Evolutionary conservation across 2,113 vertebrate species (phyloP).

Genomic region (Aix galericulata): DNA sequence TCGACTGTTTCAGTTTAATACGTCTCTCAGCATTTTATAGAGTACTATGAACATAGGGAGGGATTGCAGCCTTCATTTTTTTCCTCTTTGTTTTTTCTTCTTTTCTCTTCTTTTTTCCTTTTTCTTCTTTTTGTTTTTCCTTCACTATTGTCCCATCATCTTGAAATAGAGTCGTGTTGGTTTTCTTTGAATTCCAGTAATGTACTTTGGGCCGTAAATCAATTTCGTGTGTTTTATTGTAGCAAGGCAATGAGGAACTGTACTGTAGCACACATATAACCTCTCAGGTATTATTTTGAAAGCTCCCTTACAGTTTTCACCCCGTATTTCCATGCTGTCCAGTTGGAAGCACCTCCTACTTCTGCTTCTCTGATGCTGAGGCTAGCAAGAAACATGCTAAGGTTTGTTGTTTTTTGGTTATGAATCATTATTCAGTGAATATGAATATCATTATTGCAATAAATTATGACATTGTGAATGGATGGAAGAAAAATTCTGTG

Average conservation of each 20-base stretch:
- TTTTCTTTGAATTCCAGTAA: neutral
- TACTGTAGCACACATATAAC: neutral
- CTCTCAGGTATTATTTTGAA: constrained; percentile 30
- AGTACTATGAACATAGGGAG: neutral
- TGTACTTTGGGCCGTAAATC: neutral
- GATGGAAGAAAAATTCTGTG: neutral
- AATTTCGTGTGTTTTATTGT: neutral
- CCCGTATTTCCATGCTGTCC: neutral
- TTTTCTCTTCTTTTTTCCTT: neutral
- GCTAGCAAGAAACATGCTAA: neutral
- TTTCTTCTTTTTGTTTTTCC: neutral
- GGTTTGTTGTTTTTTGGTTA: neutral
- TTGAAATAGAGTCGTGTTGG: neutral
- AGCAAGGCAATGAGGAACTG: neutral
- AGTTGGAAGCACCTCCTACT: neutral
- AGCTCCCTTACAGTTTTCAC: neutral
- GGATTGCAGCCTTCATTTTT: neutral
- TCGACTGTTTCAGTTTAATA: neutral
- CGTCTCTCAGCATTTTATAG: neutral
- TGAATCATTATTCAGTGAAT: too few relatives aligned
- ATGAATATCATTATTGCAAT: too few relatives aligned
- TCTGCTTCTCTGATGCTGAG: neutral
- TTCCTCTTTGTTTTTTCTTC: neutral
- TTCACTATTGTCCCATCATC: neutral
- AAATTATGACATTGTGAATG: neutral